These are phyloP conservation scores for Rhineura floridana DNA, from an alignment of 2,113 vertebrate species.

Conservation along the genomic window DNA sequence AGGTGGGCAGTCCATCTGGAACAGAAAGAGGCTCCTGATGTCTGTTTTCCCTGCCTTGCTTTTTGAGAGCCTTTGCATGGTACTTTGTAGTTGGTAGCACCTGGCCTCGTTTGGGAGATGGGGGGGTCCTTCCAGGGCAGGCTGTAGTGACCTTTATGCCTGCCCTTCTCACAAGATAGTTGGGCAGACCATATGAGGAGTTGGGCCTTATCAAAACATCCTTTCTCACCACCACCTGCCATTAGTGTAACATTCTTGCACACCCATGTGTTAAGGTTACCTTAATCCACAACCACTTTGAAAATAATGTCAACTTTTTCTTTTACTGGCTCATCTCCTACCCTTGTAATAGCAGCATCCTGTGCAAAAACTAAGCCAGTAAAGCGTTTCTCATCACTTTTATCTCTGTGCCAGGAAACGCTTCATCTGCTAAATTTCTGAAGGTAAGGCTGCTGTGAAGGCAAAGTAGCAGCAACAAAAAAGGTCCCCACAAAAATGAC, in stretches of 20 bases:
- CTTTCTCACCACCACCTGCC: background rate
- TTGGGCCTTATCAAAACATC: background rate
- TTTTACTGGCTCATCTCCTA: background rate
- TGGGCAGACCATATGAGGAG: background rate
- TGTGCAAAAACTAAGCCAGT: background rate
- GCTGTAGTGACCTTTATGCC: background rate
- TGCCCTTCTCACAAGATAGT: background rate
- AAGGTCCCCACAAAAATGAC: background rate
- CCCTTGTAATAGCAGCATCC: too few relatives aligned
- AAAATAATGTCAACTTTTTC: background rate
- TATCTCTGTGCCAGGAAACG: background rate
- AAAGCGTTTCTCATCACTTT: background rate
- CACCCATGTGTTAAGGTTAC: background rate
- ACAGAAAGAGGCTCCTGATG: background rate
- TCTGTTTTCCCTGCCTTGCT: background rate
- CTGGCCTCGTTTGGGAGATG: too few relatives aligned
- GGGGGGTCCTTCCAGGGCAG: background rate
- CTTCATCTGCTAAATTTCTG: background rate
- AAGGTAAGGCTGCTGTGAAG: background rate
- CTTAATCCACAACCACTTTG: background rate
- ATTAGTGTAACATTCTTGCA: background rate
- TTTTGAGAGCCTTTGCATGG: background rate
- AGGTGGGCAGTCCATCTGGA: background rate
- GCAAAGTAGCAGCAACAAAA: background rate
- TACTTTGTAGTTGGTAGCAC: background rate